Conservation (phyloP, 2,113 vertebrate species). For the Ranitomeya imitator region DNA sequence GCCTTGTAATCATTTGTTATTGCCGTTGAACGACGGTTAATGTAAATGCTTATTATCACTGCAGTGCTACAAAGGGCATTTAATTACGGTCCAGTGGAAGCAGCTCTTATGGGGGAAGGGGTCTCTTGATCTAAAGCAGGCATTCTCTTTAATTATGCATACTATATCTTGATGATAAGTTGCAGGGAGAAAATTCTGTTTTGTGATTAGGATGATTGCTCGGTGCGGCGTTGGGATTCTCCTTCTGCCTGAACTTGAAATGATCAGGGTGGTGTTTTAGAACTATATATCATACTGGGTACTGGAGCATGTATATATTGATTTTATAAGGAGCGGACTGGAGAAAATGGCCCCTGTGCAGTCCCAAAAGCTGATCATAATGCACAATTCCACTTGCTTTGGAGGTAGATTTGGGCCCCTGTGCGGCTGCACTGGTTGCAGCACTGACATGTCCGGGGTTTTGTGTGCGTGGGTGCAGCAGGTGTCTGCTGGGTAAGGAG, state of each 20-base stretch:
- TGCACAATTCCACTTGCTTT: no score
- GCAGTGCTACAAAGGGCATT: neutral
- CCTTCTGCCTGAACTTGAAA: neutral
- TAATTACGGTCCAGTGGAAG: neutral
- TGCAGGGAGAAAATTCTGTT: neutral
- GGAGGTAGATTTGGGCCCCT: no score
- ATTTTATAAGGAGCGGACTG: neutral
- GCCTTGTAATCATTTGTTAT: neutral
- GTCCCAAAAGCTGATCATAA: no score
- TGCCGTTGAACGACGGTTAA: neutral
- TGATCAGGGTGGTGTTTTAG: neutral
- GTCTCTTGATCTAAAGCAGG: neutral
- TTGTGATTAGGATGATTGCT: neutral
- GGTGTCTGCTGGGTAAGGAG: neutral
- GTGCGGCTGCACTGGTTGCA: no score
- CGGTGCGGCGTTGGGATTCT: neutral
- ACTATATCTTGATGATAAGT: neutral
- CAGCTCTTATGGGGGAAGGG: neutral
- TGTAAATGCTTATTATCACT: neutral
- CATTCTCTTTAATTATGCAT: neutral
- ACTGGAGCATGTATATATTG: neutral
- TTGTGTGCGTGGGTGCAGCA: slow-evolving; percentile 13
- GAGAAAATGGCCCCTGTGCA: no score
- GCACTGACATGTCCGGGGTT: no score
- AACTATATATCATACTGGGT: neutral